A percentile compares a stretch with the other conserved stretches of the same genome.
Conservation (phyloP, 2,113 vertebrate genomes). For the Anolis sagrei region DNA sequence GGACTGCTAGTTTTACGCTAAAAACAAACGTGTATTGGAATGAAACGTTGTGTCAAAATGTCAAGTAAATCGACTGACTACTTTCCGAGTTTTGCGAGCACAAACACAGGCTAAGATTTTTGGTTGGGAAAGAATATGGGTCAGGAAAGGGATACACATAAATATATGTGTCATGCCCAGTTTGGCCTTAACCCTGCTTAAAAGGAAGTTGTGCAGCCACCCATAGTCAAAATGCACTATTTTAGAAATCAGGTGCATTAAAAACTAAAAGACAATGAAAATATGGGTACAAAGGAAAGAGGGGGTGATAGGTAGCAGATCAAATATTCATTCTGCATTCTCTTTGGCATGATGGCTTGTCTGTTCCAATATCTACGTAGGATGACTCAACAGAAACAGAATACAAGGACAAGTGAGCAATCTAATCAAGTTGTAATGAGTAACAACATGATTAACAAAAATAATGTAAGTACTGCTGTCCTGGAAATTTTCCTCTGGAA, state of each 20-base stretch:
- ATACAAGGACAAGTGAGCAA: conserved; percentile 32
- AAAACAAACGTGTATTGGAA: too few species aligned
- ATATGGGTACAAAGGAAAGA: neutral
- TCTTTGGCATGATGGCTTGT: neutral
- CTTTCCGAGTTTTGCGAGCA: too few species aligned
- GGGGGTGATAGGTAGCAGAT: conserved; percentile 6
- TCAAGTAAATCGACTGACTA: too few species aligned
- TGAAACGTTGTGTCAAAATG: too few species aligned
- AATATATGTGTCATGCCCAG: neutral
- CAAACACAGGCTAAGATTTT: too few species aligned
- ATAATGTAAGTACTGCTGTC: neutral
- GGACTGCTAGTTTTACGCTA: too few species aligned
- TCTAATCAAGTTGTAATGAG: conserved; percentile 36
- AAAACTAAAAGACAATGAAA: neutral
- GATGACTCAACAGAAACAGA: conserved; percentile 40
- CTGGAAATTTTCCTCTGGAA: neutral
- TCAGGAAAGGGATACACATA: conserved; percentile 23
- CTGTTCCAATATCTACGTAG: rapidly evolving
- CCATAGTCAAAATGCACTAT: neutral
- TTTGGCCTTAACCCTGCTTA: conserved; percentile 7
- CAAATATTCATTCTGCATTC: neutral
- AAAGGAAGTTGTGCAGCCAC: conserved; percentile 28
- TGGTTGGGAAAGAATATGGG: neutral
- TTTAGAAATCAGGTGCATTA: neutral
- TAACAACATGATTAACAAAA: neutral